Evolutionary conservation across 2,888 invertebrate genomes (phyloP).

Genomic region (Parapristionchus giblindavisi): DNA sequence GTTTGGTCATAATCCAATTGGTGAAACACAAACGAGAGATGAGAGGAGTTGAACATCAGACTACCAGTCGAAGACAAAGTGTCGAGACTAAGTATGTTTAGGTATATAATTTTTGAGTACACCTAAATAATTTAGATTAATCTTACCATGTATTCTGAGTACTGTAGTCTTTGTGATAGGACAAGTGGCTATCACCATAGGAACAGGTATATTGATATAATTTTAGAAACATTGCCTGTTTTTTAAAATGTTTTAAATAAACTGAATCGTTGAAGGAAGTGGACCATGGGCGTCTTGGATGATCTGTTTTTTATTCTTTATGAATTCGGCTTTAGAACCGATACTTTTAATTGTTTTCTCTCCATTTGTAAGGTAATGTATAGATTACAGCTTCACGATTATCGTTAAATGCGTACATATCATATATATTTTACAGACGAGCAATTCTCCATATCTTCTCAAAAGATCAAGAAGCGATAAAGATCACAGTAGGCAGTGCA

Average conservation of each 20-base stretch:
- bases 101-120: background rate
- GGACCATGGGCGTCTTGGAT: conserved; percentile 19
- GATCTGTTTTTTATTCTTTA: conserved; percentile 17
- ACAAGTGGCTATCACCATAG: conserved; percentile 18
- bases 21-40: background rate
- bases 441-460: too few species aligned
- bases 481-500: too few species aligned
- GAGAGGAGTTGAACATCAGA: background rate
- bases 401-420: too few species aligned
- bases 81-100: conserved; percentile 1
- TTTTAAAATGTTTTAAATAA: background rate
- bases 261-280: background rate
- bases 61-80: background rate
- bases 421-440: too few species aligned
- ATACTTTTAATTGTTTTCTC: background rate
- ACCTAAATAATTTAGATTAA: background rate
- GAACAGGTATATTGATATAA: background rate
- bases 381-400: background rate
- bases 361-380: conserved; percentile 1
- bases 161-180: conserved; percentile 6
- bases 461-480: too few species aligned
- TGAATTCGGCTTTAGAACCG: conserved; percentile 5
- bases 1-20: background rate
- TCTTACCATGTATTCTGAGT: conserved; percentile 8
- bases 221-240: background rate